A percentile compares a stretch with the other conserved stretches of the same genome.
Evolutionary conservation across 2,113 vertebrate genomes (phyloP).

Genomic region (Cavia porcellus): DNA sequence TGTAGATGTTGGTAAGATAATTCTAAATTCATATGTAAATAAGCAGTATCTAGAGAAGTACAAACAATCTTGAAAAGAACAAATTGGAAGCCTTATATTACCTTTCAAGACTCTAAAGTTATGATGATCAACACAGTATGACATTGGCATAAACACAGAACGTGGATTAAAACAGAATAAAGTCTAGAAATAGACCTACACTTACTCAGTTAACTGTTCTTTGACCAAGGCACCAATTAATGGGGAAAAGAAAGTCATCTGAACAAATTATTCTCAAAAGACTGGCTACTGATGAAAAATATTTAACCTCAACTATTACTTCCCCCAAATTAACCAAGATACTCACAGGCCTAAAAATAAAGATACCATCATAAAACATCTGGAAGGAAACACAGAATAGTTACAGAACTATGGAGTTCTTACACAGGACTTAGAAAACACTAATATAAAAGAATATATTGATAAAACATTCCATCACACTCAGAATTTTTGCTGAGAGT

Average conservation of each 20-base stretch:
- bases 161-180: not conserved
- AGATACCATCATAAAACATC: not conserved
- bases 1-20: not conserved
- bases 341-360: not conserved
- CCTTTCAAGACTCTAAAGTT: not conserved
- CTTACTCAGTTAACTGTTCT: not conserved
- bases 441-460: not conserved
- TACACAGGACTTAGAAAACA: not conserved
- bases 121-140: not conserved
- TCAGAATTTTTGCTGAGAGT: not conserved
- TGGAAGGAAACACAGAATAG: not conserved
- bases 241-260: not conserved
- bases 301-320: not conserved
- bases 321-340: not conserved
- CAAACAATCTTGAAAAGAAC: not conserved
- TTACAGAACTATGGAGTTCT: not conserved
- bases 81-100: not conserved
- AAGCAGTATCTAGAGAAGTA: not conserved
- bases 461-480: not conserved
- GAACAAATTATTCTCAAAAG: not conserved
- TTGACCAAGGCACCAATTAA: not conserved
- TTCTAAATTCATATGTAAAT: slow-evolving; percentile 10
- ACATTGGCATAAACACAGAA: not conserved
- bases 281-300: not conserved
- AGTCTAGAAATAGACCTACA: not conserved